Base-by-base conservation (phyloP, 2,113 vertebrate genomes). In the Crotalus viridis region DNA sequence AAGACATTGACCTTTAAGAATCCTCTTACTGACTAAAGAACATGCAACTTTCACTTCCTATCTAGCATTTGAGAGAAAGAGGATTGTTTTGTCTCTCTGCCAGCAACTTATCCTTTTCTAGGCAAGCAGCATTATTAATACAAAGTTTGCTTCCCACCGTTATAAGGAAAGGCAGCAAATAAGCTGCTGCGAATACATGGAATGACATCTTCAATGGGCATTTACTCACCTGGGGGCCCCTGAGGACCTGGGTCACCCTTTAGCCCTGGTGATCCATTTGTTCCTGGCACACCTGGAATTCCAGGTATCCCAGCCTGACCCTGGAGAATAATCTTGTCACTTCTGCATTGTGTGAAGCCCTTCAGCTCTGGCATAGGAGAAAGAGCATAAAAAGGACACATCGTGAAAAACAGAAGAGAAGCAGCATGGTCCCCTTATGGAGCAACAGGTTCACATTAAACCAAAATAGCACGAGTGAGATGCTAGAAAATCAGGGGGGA, bases 211-310 rank as follows among this genome's bases (percentile, higher is more conserved):
- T 17, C 22, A 54, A 17, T 5, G 26, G 8, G 9, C 15, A 4
- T 54, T 51, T 4, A 24, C 92, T 69, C n/a, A 93, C 92, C 89
- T 89, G 87, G 87, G 13, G 92, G 92, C 1, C 89, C 90, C 39
- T 22, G 64, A 28, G 55, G 90, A 1, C 92, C 56, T 22, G 28
- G 9, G 5, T 94, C 86, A 26, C 91, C 91, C 56, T 85, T 93
- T n/a, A 56, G 9, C 7, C 93, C 91, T 12, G 69, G 46, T 1
- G 88, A 17, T 4, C 93, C 93, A 10, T 54, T 89, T 81, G 87
- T 94, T 74, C 93, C 93, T 10, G 93, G 91, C 33, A 90, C 39
- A 9, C 93, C 93, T 5, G 93, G 93, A 33, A 94, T 85, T 88
- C 93, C 93, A 59, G 93, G 93, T 21, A 43, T 86, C 17, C 93